These are phyloP conservation scores for Trematomus bernacchii DNA, from an alignment of 2,797 vertebrate species.

Conservation along the genomic window DNA sequence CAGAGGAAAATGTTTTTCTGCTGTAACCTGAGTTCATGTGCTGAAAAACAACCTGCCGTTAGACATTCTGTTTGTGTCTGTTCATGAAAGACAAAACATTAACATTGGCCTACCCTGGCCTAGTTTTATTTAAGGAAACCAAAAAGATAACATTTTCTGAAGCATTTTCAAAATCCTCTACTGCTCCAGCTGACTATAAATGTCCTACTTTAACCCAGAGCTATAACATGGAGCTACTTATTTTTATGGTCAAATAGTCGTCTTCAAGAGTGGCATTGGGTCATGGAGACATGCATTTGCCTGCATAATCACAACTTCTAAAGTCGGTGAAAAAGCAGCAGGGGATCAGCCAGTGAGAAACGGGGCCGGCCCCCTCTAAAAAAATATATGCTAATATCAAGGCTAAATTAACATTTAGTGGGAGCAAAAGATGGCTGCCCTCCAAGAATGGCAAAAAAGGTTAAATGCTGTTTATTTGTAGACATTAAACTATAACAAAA, in stretches of 20 bases:
- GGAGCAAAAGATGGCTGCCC: conserved; percentile 31
- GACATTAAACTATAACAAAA: conserved; percentile 15
- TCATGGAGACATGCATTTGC: conserved; percentile 63
- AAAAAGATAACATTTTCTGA: conserved; percentile 24
- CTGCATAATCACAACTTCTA: conserved; percentile 69
- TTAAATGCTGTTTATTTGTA: conserved; percentile 53
- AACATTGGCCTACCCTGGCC: conserved; percentile 42
- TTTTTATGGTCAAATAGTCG: conserved; percentile 64
- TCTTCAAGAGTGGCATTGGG: conserved; percentile 50
- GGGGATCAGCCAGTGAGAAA: conserved; percentile 46
- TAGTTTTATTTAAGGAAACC: conserved; percentile 43
- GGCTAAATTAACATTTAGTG: conserved; percentile 50
- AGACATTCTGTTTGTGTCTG: conserved; percentile 41
- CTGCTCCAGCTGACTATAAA: conserved; percentile 58
- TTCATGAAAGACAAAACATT: conserved; percentile 42
- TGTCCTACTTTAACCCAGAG: conserved; percentile 34
- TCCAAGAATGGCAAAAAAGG: conserved; percentile 52
- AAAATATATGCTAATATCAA: conserved; percentile 54
- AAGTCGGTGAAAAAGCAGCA: conserved; percentile 50
- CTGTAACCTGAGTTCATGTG: conserved; percentile 43
- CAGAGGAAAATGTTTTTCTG: conserved; percentile 40
- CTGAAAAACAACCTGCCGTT: conserved; percentile 53
- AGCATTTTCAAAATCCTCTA: conserved; percentile 59
- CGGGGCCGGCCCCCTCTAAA: conserved; percentile 36
- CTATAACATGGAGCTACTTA: conserved; percentile 42